These are phyloP conservation scores for Reticulitermes lucifugus DNA, from an alignment of 2,888 invertebrate genomes.

Conservation along the genomic window DNA sequence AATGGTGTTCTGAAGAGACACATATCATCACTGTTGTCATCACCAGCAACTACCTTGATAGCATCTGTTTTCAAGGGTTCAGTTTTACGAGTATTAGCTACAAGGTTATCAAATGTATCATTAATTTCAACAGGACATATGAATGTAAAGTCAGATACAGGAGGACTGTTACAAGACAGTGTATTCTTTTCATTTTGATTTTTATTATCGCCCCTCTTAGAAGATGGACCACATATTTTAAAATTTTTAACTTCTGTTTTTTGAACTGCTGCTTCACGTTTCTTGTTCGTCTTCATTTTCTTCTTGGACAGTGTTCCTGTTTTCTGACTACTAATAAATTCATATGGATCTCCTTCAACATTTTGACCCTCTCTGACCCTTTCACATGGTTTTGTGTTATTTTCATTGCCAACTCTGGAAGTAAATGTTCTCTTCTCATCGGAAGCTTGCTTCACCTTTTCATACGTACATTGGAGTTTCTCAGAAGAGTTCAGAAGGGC, in stretches of 20 bases:
- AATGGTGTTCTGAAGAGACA: constrained; percentile 16
- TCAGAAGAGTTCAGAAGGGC: neutral
- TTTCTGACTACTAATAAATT: constrained; percentile 22
- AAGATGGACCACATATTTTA: neutral
- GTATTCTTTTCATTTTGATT: neutral
- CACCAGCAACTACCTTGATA: neutral
- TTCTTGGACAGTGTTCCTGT: neutral
- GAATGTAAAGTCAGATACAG: neutral
- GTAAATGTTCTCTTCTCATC: neutral
- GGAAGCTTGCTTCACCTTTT: neutral
- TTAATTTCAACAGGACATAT: constrained; percentile 14
- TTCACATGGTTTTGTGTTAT: neutral
- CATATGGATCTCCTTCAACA: constrained; percentile 17
- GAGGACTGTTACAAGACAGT: neutral
- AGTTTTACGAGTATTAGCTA: neutral
- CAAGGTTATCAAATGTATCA: constrained; percentile 37
- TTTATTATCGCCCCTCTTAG: neutral
- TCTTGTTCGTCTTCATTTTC: neutral
- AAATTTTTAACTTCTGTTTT: neutral
- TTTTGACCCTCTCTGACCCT: neutral
- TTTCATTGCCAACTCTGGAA: neutral
- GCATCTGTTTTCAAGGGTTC: neutral
- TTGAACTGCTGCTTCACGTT: neutral
- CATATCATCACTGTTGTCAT: constrained; percentile 9
- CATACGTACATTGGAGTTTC: no score